Evolutionary conservation across 2,888 invertebrate genomes (phyloP), one percentile per base, ranked within the genome.

Genomic region (Tridacna crocea): DNA sequence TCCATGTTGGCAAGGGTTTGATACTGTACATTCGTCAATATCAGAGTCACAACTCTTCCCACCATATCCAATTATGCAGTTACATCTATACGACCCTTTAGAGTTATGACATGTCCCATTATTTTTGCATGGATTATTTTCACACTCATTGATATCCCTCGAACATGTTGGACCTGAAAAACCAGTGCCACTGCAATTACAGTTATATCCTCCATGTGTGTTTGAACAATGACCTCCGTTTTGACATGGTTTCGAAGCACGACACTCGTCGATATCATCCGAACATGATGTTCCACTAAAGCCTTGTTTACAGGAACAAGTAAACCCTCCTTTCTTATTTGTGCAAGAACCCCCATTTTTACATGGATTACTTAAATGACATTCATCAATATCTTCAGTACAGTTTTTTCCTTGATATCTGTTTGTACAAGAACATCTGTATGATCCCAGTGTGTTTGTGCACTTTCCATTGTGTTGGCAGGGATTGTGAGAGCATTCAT

Each of bases 221-320:
- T 89, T 82, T 4, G 72, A 27, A 63, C 77, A 77, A 2, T 15
- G 1, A 3, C 63, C 55, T 8, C 36, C 17, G 19, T 66, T 46
- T 66, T 46, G 46, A 46, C 66, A 66, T 0, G 27, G 36, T 6
- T 10, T 46, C 15, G 15, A n/a, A 12, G 26, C 46, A 17, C 15
- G n/a, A n/a, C 66, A 82, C 55, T 82, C 79, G 60, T 82, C 63
- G 10, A 79, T 66, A 60, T 82, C 76, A 22, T 55, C 46, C 22
- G 85, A 82, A 75, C 91, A 91, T 6, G 48, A 48, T 0, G 10
- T 11, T 0, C 90, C 90, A 0, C 15, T 36, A 65, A 4, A 65
- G 11, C 65, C 65, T 8, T 26, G 12, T 4, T 26, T 19, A 65
- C 65, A 65, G 26, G 26, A 24, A 27, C 65, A 65, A 10, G 10